Percentiles rank a stretch among this genome's conserved stretches.
Evolutionary conservation across 1,140 invertebrate genomes (phyloP).

Genomic region (Pomacea maculata): DNA sequence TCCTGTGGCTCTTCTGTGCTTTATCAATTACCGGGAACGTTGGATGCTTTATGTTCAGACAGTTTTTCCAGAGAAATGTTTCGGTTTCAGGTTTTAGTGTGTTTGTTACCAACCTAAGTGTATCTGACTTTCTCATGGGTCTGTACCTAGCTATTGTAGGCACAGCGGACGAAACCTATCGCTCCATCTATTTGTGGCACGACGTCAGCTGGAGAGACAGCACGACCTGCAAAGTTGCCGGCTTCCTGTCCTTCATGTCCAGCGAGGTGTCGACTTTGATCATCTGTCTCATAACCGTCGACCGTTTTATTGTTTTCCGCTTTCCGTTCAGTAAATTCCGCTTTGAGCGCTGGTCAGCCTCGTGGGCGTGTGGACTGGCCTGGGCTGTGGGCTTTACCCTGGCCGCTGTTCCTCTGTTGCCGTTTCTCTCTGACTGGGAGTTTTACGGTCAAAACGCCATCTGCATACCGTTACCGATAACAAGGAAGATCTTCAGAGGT

Average conservation of each 20-base stretch:
- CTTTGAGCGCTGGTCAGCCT: too few relatives aligned
- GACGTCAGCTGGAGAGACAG: slow-evolving; percentile 38
- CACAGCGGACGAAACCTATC: slow-evolving; percentile 10
- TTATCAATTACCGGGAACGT: slow-evolving; percentile 35
- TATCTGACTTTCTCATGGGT: slow-evolving; percentile 17
- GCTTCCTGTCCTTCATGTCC: too few relatives aligned
- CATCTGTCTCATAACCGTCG: too few relatives aligned
- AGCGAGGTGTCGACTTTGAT: too few relatives aligned
- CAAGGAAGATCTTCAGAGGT: slow-evolving; percentile 14
- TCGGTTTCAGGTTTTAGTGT: slow-evolving; percentile 31
- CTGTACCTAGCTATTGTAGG: slow-evolving; percentile 20
- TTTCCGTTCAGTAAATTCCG: too few relatives aligned
- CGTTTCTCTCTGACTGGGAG: slow-evolving; percentile 9
- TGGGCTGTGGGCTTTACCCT: slow-evolving; percentile 11
- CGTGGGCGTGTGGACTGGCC: not conserved
- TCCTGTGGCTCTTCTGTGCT: slow-evolving; percentile 26
- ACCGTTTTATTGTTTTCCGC: too few relatives aligned
- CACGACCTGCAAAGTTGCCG: not conserved
- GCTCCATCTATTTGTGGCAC: slow-evolving; percentile 36
- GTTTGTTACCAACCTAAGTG: slow-evolving; percentile 37
- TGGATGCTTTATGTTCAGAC: slow-evolving; percentile 20
- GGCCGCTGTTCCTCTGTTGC: slow-evolving; percentile 8
- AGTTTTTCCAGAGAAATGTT: slow-evolving; percentile 14
- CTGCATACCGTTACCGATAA: slow-evolving; percentile 37
- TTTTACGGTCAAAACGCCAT: slow-evolving; percentile 38